Percentiles rank a stretch among this genome's conserved stretches.
Conservation (phyloP, 1,140 invertebrate species). For the Contarinia nasturtii region DNA sequence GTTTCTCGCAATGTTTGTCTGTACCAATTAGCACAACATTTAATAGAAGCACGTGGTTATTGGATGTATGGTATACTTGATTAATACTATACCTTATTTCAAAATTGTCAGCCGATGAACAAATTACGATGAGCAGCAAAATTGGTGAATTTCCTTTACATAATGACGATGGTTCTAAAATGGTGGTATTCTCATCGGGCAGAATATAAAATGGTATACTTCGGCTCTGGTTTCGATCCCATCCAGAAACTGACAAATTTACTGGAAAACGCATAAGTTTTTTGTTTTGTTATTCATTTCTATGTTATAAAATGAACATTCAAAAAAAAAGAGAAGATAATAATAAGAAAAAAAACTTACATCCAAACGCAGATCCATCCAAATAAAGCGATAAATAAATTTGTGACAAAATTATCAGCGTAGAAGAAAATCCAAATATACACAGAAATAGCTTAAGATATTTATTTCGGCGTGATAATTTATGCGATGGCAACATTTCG, state of each 20-base stretch:
- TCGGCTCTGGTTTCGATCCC: conserved; percentile 49
- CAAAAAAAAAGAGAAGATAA: too few species aligned
- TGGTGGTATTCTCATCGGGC: conserved; percentile 43
- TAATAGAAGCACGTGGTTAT: not conserved
- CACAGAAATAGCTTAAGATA: too few species aligned
- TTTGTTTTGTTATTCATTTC: too few species aligned
- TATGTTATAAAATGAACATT: too few species aligned
- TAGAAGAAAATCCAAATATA: too few species aligned
- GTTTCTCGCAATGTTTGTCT: conserved; percentile 56
- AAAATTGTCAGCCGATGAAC: conserved; percentile 47
- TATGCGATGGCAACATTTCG: too few species aligned
- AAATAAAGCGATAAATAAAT: too few species aligned
- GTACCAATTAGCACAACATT: not conserved
- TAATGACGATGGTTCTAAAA: conserved; percentile 37
- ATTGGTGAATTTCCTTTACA: conserved; percentile 27
- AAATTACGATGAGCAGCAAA: conserved; percentile 52
- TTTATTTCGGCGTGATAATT: too few species aligned
- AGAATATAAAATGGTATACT: conserved; percentile 48
- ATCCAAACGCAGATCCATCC: too few species aligned
- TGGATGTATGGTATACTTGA: not conserved
- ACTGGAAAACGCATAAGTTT: too few species aligned
- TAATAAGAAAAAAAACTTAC: too few species aligned
- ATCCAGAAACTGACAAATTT: conserved; percentile 29
- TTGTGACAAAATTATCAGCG: too few species aligned
- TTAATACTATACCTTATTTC: conserved; percentile 28